phyloP scores from a whole-genome alignment of 2,797 vertebrate genomes.

The Lemur catta region DNA sequence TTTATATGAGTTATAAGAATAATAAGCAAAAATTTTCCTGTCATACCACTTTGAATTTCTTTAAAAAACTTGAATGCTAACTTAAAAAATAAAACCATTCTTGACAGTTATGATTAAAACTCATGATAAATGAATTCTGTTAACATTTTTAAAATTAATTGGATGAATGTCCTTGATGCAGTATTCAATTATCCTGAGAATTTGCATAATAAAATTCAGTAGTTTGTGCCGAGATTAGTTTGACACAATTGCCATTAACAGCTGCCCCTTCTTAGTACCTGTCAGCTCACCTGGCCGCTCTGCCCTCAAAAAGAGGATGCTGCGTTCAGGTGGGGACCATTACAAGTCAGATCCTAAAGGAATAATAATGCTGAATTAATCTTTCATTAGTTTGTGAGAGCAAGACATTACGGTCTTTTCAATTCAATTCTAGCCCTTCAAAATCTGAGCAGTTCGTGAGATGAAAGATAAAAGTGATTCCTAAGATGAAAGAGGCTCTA shows the following conservation, averaged over 20 bases:
- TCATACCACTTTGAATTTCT: conserved; percentile 20
- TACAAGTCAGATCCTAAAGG: background rate
- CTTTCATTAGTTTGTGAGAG: background rate
- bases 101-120: conserved; percentile 23
- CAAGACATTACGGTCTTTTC: background rate
- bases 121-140: conserved; percentile 49
- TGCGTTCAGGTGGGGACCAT: background rate
- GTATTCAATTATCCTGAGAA: conserved; percentile 47
- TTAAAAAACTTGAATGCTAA: background rate
- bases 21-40: background rate
- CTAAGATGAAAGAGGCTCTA: background rate
- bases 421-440: background rate
- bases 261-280: background rate
- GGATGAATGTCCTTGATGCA: conserved; percentile 24
- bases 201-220: conserved; percentile 10
- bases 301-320: background rate
- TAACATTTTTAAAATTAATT: conserved; percentile 66
- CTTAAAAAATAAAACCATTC: conserved; percentile 30
- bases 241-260: background rate
- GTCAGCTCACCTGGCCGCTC: background rate
- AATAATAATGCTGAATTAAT: background rate
- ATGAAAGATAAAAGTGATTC: background rate
- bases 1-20: conserved; percentile 16
- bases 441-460: background rate
- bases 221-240: conserved; percentile 19